phyloP scores from a whole-genome alignment of 2,888 invertebrate genomes.

The Noctua janthina region DNA sequence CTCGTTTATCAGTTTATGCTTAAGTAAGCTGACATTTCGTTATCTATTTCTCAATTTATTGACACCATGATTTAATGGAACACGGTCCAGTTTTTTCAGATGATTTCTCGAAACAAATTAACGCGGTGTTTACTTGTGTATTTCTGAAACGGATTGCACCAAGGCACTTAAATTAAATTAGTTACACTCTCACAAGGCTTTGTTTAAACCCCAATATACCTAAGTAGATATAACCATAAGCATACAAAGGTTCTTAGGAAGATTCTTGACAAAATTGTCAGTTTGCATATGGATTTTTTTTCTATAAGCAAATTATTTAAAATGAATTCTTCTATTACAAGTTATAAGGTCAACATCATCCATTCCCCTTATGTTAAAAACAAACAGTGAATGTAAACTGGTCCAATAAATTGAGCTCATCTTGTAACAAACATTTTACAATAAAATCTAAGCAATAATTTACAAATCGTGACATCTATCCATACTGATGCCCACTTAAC shows the following conservation, averaged over 20 bases:
- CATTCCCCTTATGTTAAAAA: not conserved
- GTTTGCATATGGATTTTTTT: not conserved
- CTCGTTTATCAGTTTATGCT: conserved; percentile 41
- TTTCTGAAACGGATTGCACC: not conserved
- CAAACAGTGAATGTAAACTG: conserved; percentile 25
- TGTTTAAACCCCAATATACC: not conserved
- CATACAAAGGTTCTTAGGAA: not conserved
- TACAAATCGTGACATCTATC: conserved; percentile 27
- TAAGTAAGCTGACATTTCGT: conserved; percentile 60
- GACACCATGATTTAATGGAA: conserved; percentile 52
- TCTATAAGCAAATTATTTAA: not conserved
- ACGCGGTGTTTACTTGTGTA: conserved; percentile 17
- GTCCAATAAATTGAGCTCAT: conserved; percentile 33
- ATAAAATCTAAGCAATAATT: conserved; percentile 14
- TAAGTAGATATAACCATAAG: not conserved
- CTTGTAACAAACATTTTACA: conserved; percentile 25
- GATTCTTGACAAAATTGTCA: not conserved
- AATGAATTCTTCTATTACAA: not conserved
- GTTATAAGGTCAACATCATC: not conserved
- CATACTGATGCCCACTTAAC: conserved; percentile 22
- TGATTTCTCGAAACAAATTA: conserved; percentile 45
- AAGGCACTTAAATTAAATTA: conserved; percentile 12
- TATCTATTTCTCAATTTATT: conserved; percentile 61
- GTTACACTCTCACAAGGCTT: not conserved
- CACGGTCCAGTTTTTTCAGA: conserved; percentile 32